Conservation (phyloP, 2,797 vertebrate species). For the Miopithecus talapoin region DNA sequence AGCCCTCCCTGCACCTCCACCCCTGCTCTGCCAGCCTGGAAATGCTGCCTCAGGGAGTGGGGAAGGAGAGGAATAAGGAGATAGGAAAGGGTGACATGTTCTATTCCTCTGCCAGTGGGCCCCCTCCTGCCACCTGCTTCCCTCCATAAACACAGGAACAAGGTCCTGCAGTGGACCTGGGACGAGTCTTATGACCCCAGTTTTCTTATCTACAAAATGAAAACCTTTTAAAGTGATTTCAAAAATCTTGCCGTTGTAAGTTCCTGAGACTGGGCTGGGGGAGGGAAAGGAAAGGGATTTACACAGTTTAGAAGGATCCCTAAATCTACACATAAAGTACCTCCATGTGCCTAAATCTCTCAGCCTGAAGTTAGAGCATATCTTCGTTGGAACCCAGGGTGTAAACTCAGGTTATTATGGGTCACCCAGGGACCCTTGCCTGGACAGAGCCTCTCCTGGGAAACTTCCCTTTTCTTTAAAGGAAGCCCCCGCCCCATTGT, state of each 20-base stretch:
- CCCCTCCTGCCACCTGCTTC: neutral
- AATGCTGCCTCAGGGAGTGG: neutral
- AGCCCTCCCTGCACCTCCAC: slow-evolving; percentile 20
- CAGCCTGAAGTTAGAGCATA: neutral
- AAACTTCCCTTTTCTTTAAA: neutral
- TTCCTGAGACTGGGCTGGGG: neutral
- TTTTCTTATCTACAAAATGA: neutral
- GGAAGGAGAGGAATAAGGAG: neutral
- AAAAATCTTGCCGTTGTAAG: neutral
- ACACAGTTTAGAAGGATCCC: neutral
- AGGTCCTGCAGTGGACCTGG: rapidly evolving
- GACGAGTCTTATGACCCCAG: neutral
- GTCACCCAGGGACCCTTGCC: neutral
- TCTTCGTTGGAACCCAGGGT: rapidly evolving
- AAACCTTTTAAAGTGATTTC: slow-evolving; percentile 4
- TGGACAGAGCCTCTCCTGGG: neutral
- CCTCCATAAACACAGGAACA: neutral
- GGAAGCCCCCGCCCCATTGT: neutral
- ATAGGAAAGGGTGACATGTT: rapidly evolving
- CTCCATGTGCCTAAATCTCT: neutral
- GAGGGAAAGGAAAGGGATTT: neutral
- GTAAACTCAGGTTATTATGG: neutral
- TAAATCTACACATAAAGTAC: neutral
- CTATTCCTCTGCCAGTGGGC: neutral
- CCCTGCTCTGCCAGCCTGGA: slow-evolving; percentile 35